Percentiles rank a stretch among this genome's conserved stretches.
Conservation (phyloP, 2,797 vertebrate genomes). For the Diplodus puntazzo region DNA sequence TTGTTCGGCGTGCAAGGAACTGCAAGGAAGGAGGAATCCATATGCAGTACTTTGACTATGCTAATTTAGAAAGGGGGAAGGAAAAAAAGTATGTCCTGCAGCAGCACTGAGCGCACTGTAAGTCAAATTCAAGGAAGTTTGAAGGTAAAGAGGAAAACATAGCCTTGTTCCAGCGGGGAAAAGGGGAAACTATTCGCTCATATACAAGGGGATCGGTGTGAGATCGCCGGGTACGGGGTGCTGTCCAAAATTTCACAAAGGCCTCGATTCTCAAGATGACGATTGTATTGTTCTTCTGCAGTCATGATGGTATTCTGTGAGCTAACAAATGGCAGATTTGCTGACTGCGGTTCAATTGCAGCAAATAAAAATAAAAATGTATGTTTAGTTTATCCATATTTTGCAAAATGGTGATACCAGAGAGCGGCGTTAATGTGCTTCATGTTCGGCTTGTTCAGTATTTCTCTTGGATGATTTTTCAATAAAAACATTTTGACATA, state of each 20-base stretch:
- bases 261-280: slow-evolving; percentile 15
- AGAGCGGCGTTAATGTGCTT: slow-evolving; percentile 3
- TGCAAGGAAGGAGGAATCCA: slow-evolving; percentile 21
- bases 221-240: slow-evolving; percentile 61
- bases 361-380: slow-evolving; percentile 4
- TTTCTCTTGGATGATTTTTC: slow-evolving; percentile 2
- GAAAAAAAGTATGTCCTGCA: slow-evolving; percentile 29
- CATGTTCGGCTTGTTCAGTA: slow-evolving; percentile 1
- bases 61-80: slow-evolving; percentile 43
- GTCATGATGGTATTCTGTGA: slow-evolving; percentile 2
- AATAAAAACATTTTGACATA: slow-evolving; percentile 41
- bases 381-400: slow-evolving; percentile 8
- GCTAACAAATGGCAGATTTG: slow-evolving; percentile 37
- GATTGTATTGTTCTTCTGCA: slow-evolving; percentile 18
- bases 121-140: slow-evolving; percentile 68
- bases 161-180: slow-evolving; percentile 20
- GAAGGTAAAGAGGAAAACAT: slow-evolving; percentile 56
- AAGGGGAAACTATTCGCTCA: slow-evolving; percentile 47
- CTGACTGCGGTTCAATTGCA: slow-evolving; percentile 27
- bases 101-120: slow-evolving; percentile 39
- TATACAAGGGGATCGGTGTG: slow-evolving; percentile 56
- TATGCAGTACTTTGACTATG: slow-evolving; percentile 46
- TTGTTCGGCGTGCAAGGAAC: slow-evolving; percentile 2
- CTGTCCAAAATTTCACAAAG: slow-evolving; percentile 52
- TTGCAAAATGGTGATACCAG: slow-evolving; percentile 7